Conservation (phyloP, 2,888 invertebrate genomes). For the Eristalis tenax region DNA sequence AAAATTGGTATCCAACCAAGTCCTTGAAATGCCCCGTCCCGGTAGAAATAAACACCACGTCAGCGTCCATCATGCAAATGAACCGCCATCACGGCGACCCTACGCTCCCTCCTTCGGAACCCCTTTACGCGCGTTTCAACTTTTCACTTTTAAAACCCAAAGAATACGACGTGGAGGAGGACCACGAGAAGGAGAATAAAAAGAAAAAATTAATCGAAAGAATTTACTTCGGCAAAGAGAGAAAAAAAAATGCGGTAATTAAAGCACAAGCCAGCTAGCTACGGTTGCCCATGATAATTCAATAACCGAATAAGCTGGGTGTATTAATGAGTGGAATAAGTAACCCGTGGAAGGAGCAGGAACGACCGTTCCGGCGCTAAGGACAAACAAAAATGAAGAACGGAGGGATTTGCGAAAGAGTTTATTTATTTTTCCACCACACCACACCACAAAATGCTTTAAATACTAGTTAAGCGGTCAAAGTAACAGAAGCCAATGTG, state of each 20-base stretch:
- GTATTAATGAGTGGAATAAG: conserved; percentile 64
- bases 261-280: conserved; percentile 8
- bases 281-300: conserved; percentile 58
- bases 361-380: neutral
- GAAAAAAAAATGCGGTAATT: neutral
- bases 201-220: conserved; percentile 48
- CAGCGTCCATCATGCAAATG: neutral
- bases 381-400: conserved; percentile 9
- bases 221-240: conserved; percentile 23
- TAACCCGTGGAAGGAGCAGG: conserved; percentile 4
- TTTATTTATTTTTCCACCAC: neutral
- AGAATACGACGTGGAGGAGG: neutral
- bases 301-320: conserved; percentile 66
- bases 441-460: neutral
- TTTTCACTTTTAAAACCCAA: conserved; percentile 24
- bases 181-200: neutral
- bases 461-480: conserved; percentile 30
- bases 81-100: neutral
- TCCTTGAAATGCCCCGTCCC: too few relatives aligned
- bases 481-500: conserved; percentile 14
- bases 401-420: conserved; percentile 34
- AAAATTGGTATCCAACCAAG: neutral
- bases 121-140: conserved; percentile 29
- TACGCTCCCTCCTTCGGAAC: neutral
- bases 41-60: neutral